Base-by-base conservation (phyloP, 1,140 invertebrate genomes). In the Idris sp. region DNA sequence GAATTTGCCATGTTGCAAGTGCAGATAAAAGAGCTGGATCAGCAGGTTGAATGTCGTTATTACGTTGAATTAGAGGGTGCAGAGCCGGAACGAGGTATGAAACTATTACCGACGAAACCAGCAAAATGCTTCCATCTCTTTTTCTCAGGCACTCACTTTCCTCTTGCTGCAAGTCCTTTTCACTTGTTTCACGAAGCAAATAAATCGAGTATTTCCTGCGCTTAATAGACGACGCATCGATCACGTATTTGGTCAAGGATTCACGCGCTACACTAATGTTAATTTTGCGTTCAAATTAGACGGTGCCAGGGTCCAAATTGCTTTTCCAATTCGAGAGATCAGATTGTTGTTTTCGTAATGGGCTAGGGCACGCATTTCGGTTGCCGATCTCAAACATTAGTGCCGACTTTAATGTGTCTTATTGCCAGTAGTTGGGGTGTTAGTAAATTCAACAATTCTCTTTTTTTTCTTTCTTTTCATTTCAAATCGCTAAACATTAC, bases 21-120 rank as follows among this genome's bases (percentile, higher is more conserved):
- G 58, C 62, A 54, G 68, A 62, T 51, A 71, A 62, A 67, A 77
- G 79, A 84, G 79, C 84, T 80, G 82, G 80, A 83, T 81, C 77
- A 79, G 78, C 83, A 84, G 82, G 84, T 84, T 85, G 83, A 87
- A 86, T 86, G 83, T 86, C 83, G 85, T 87, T 85, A 87, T 87
- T 87, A 87, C 81, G 81, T 65, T 86, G 84, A 87, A 87, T 87
- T 86, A 87, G 85, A 86, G 85, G 85, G 83, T 86, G 84, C 84
- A 84, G 82, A 85, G 84, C 83, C 84, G 85, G 84, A 87, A 86
- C 85, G 86, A 86, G 86, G 85, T 87, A 87, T 85, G 84, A 87
- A 87, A 86, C 86, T 87, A 87, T 87, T 87, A 86, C 82, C 82
- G 80, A 79, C 77, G 61, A 74, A 81, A 69, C 62, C 75, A 69